Evolutionary conservation across 1,140 invertebrate species (phyloP).

Genomic region (Luehdorfia chinensis): DNA sequence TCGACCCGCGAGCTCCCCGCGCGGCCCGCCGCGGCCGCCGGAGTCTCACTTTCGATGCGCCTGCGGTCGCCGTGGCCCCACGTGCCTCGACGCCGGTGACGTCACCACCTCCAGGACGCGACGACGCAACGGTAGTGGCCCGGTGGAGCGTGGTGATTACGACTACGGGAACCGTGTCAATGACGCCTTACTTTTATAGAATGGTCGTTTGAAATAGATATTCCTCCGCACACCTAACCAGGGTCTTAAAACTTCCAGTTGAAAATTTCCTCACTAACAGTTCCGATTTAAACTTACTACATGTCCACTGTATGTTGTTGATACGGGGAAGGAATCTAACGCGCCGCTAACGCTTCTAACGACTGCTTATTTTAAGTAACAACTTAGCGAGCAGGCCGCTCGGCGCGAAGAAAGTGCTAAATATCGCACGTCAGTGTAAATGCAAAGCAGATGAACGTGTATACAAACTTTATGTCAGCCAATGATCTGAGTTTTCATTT

Average conservation of each 20-base stretch:
- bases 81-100: constrained; percentile 60
- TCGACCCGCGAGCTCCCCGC: constrained; percentile 38
- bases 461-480: constrained; percentile 6
- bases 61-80: constrained; percentile 60
- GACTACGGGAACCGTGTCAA: constrained; percentile 57
- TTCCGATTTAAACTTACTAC: too few relatives aligned
- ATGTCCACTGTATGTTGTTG: too few relatives aligned
- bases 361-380: constrained; percentile 2
- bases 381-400: constrained; percentile 2
- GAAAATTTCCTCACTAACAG: too few relatives aligned
- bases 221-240: too few relatives aligned
- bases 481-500: background rate
- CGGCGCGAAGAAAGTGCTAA: constrained; percentile 57
- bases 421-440: constrained; percentile 47
- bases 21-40: constrained; percentile 28
- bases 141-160: constrained; percentile 52
- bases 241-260: too few relatives aligned
- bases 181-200: constrained; percentile 19
- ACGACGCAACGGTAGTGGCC: constrained; percentile 42
- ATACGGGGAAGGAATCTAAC: too few relatives aligned
- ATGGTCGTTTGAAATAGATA: constrained; percentile 10
- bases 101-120: constrained; percentile 46
- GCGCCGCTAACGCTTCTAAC: background rate
- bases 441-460: constrained; percentile 7
- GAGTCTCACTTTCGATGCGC: constrained; percentile 73